Percentiles rank a stretch among this genome's conserved stretches.
These are phyloP conservation scores for Phrynosoma blainvillii DNA, from an alignment of 2,113 vertebrate species.

Conservation along the genomic window DNA sequence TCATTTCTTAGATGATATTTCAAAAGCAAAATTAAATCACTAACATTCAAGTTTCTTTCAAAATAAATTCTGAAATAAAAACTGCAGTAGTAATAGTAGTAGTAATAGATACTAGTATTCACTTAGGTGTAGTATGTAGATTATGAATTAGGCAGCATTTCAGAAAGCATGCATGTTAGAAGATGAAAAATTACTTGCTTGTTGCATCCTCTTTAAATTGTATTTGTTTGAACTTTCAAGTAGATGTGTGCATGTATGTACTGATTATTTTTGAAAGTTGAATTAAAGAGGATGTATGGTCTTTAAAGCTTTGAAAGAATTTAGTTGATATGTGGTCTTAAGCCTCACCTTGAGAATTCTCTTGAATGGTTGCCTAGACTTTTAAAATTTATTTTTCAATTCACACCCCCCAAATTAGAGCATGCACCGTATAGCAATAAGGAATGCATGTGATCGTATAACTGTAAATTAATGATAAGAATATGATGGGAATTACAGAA, in stretches of 20 bases:
- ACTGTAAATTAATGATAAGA: conserved; percentile 56
- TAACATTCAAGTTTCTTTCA: conserved; percentile 59
- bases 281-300: conserved; percentile 71
- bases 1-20: conserved; percentile 67
- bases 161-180: conserved; percentile 68
- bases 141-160: conserved; percentile 65
- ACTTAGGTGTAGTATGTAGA: conserved; percentile 54
- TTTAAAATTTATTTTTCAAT: conserved; percentile 9
- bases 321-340: conserved; percentile 70
- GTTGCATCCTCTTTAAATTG: conserved; percentile 68
- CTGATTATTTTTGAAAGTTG: conserved; percentile 65
- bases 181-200: conserved; percentile 68
- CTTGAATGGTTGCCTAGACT: conserved; percentile 66
- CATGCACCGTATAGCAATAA: neutral
- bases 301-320: conserved; percentile 62
- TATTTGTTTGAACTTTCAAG: conserved; percentile 66
- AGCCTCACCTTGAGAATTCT: conserved; percentile 70
- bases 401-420: conserved; percentile 29
- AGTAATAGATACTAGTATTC: conserved; percentile 50
- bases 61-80: conserved; percentile 53
- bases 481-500: conserved; percentile 51
- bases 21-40: conserved; percentile 62
- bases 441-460: conserved; percentile 49
- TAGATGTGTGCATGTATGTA: conserved; percentile 61
- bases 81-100: neutral